A percentile compares a stretch with the other conserved stretches of the same genome.
Evolutionary conservation across 2,888 invertebrate species (phyloP).

Genomic region (Tenthredo scrophulariae): DNA sequence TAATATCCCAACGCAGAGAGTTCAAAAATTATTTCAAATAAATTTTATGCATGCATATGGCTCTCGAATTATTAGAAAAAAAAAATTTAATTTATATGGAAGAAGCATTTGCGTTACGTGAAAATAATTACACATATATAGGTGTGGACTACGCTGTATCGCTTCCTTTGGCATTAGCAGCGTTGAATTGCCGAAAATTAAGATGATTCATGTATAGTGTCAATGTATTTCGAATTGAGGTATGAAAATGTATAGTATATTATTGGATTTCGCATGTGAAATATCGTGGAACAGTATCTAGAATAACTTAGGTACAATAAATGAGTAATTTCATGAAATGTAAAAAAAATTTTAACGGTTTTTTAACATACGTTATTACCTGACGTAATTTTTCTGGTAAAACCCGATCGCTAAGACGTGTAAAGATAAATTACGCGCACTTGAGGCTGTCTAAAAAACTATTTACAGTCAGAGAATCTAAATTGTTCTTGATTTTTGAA

Average conservation of each 20-base stretch:
- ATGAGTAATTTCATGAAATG: background rate
- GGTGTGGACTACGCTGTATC: background rate
- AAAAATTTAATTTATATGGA: background rate
- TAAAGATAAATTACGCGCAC: background rate
- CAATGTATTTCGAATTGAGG: background rate
- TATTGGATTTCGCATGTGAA: background rate
- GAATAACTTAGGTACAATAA: background rate
- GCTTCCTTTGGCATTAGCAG: background rate
- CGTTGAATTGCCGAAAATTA: background rate
- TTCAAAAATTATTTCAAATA: background rate
- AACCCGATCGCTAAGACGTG: slow-evolving; percentile 10
- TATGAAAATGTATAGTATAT: background rate
- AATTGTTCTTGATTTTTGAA: background rate
- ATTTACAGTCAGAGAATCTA: background rate
- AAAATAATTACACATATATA: background rate
- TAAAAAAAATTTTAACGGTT: background rate
- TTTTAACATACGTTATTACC: background rate
- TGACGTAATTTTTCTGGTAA: slow-evolving; percentile 48
- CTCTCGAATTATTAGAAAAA: background rate
- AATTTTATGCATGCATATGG: background rate
- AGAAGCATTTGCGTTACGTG: background rate
- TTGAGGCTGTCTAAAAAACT: slow-evolving; percentile 35
- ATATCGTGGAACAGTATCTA: background rate
- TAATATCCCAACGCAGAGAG: background rate
- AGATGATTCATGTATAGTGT: background rate